A percentile compares a stretch with the other conserved stretches of the same genome.
Evolutionary conservation across 2,888 invertebrate genomes (phyloP).

Genomic region (Ophion slaviceki): DNA sequence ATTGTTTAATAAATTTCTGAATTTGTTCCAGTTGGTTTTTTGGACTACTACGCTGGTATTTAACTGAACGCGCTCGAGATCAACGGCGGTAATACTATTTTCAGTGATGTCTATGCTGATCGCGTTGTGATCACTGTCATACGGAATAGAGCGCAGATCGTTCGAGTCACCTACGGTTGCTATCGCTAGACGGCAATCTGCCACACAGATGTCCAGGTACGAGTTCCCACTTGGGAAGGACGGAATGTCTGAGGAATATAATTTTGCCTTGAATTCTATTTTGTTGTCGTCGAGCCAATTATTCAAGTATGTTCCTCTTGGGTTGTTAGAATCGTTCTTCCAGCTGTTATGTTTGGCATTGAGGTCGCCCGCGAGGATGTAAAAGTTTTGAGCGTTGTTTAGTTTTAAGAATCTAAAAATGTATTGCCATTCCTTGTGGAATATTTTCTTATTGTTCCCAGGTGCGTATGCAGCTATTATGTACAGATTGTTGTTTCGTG

Average conservation of each 20-base stretch:
- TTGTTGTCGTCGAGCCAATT: conserved; percentile 15
- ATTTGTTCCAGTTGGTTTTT: conserved; percentile 53
- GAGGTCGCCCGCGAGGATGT: conserved; percentile 58
- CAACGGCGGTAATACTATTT: too few relatives aligned
- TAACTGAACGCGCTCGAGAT: not conserved
- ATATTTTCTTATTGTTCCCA: conserved; percentile 18
- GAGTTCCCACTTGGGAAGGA: conserved; percentile 32
- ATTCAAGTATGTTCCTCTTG: conserved; percentile 16
- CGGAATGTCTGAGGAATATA: not conserved
- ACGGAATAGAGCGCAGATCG: conserved; percentile 18
- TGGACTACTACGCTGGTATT: conserved; percentile 33
- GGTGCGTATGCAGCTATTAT: conserved; percentile 57
- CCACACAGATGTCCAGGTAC: conserved; percentile 46
- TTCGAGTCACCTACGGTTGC: not conserved
- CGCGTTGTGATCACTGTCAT: conserved; percentile 60
- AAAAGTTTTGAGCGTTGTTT: conserved; percentile 25
- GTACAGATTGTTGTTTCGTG: conserved; percentile 21
- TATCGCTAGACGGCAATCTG: conserved; percentile 44
- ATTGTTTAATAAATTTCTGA: conserved; percentile 18
- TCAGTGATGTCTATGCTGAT: conserved; percentile 1
- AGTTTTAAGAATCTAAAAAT: conserved; percentile 42
- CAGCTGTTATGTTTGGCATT: conserved; percentile 54
- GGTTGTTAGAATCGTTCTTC: conserved; percentile 42
- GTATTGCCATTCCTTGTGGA: conserved; percentile 14
- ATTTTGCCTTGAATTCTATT: conserved; percentile 4